Conservation (phyloP, 2,888 invertebrate genomes). For the Polymixis flavicincta region DNA sequence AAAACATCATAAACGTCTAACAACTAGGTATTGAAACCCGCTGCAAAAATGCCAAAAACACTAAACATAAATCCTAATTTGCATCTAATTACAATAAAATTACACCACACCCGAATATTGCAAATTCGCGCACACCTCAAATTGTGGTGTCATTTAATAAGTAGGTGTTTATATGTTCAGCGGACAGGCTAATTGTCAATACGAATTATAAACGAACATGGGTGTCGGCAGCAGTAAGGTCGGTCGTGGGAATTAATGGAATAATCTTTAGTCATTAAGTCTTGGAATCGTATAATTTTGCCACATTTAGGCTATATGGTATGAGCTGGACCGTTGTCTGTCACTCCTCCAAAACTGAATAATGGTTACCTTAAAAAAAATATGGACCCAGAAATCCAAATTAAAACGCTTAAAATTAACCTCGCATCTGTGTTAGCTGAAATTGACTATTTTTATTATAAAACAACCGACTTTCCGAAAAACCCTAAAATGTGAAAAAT, state of each 20-base stretch:
- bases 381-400: not conserved
- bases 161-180: constrained; percentile 55
- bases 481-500: no score
- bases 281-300: constrained; percentile 14
- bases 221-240: constrained; percentile 51
- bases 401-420: not conserved
- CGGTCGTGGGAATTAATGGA: constrained; percentile 50
- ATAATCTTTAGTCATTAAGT: constrained; percentile 16
- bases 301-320: not conserved
- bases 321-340: not conserved
- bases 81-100: constrained; percentile 63
- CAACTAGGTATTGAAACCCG: not conserved
- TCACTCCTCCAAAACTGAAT: not conserved
- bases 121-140: constrained; percentile 60
- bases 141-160: constrained; percentile 65
- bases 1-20: not conserved
- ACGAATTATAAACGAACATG: constrained; percentile 42
- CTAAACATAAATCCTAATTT: constrained; percentile 41
- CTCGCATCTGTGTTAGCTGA: not conserved
- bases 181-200: constrained; percentile 55
- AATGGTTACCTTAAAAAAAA: no score
- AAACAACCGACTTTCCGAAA: no score
- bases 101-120: constrained; percentile 63
- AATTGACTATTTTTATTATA: not conserved
- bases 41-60: constrained; percentile 3